Evolutionary conservation across 2,797 vertebrate genomes (phyloP), one percentile per base, ranked within the genome.

Genomic region (Paratrypauchen microcephalus): DNA sequence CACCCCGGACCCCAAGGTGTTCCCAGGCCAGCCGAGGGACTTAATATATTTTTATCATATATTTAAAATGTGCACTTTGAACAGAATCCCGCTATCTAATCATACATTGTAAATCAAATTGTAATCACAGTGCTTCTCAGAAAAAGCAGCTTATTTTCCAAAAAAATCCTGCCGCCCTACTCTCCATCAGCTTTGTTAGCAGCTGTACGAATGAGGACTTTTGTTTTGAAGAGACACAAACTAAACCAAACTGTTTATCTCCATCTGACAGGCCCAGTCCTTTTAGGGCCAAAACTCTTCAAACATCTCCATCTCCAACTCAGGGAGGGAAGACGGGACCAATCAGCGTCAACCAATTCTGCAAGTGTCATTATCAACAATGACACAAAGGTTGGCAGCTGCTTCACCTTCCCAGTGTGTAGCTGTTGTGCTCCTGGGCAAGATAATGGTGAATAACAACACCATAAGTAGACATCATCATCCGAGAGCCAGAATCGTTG

Each of bases 151-250:
- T 15, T 13, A 16, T 45, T 45, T 45, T 15, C 41, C n/a, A n/a
- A n/a, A 6, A 15, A 45, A 45, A 36, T 36, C 32, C 32, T 9
- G 7, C 32, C 9, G 32, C 32, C 32, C n/a, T 54, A 0, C 13
- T 26, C 21, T 57, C 21, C 23, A 16, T 15, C 23, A 57, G 52
- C 52, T 55, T 13, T 55, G 21, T 12, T 11, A 11, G 6, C 52
- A 13, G 12, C 30, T 60, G 19, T 39, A 19, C 21, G 30, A 12
- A 32, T 2, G n/a, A 39, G 2, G 12, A 50, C 71, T 71, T 81
- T 83, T 83, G 78, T 84, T 79, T 76, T 76, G 71, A 69, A 82
- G 76, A 68, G 45, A 64, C 48, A 74, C 73, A 78, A 76, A 83
- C 72, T 72, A 0, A 47, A 66, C 21, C 67, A 19, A 36, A 68